A percentile compares a stretch with the other conserved stretches of the same genome.
phyloP scores from a whole-genome alignment of 2,113 vertebrate genomes.

The Stegostoma tigrinum region DNA sequence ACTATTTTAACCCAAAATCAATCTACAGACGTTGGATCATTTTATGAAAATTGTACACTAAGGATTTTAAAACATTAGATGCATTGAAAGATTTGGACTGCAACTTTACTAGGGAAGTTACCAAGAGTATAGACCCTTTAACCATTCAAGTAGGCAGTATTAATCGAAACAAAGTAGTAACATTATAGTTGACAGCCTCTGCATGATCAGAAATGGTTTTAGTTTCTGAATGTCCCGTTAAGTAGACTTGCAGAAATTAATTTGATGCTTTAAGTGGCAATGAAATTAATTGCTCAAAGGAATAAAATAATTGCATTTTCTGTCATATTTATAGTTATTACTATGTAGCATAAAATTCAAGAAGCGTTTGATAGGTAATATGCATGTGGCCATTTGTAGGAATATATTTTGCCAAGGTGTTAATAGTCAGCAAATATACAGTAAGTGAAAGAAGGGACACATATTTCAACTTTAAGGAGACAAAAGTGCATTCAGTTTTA shows the following conservation, averaged over 20 bases:
- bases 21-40: background rate
- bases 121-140: background rate
- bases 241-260: background rate
- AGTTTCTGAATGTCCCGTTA: background rate
- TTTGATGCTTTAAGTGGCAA: background rate
- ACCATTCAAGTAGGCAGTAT: background rate
- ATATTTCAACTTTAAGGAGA: constrained; percentile 27
- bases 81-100: background rate
- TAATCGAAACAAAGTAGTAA: background rate
- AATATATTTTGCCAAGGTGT: constrained; percentile 23
- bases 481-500: constrained; percentile 37
- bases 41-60: background rate
- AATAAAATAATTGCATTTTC: background rate
- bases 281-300: background rate
- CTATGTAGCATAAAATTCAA: background rate
- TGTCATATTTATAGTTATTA: background rate
- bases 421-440: constrained; percentile 30
- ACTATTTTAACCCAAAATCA: background rate
- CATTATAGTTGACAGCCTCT: background rate
- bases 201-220: background rate
- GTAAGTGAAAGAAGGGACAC: constrained; percentile 4
- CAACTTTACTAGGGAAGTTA: too few relatives aligned
- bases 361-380: background rate
- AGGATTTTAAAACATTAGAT: background rate
- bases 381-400: background rate